A percentile compares a stretch with the other conserved stretches of the same genome.
These are phyloP conservation scores for Barnardius zonarius DNA, from an alignment of 2,113 vertebrate species.

Conservation along the genomic window DNA sequence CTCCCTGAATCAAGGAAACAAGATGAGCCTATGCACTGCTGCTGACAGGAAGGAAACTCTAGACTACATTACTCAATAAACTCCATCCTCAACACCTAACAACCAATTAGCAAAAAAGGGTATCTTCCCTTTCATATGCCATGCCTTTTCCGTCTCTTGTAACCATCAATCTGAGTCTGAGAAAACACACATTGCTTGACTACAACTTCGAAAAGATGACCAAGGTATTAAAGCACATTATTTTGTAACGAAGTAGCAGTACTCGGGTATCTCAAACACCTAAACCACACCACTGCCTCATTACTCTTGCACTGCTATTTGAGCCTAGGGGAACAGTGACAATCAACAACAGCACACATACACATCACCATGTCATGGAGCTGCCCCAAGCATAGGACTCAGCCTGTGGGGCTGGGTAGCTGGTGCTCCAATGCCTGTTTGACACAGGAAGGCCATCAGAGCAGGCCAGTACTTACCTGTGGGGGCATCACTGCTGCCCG, in stretches of 20 bases:
- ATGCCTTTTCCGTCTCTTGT: background rate
- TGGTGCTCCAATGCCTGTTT: too few relatives aligned
- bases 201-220: background rate
- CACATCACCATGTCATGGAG: background rate
- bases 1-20: too few relatives aligned
- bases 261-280: too few relatives aligned
- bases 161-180: background rate
- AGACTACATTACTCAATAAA: fast-evolving
- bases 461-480: conserved; percentile 71
- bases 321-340: too few relatives aligned
- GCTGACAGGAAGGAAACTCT: background rate
- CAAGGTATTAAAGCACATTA: fast-evolving
- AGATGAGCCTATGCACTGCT: background rate
- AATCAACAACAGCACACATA: background rate
- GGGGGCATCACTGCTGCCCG: conserved; percentile 72
- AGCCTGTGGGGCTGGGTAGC: fast-evolving
- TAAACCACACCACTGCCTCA: fast-evolving
- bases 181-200: background rate
- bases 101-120: background rate
- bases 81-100: fast-evolving
- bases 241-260: background rate
- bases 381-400: background rate
- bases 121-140: background rate
- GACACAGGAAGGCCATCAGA: background rate
- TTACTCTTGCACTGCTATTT: background rate